phyloP scores from a whole-genome alignment of 2,113 vertebrate genomes.

The Gila orcuttii region DNA sequence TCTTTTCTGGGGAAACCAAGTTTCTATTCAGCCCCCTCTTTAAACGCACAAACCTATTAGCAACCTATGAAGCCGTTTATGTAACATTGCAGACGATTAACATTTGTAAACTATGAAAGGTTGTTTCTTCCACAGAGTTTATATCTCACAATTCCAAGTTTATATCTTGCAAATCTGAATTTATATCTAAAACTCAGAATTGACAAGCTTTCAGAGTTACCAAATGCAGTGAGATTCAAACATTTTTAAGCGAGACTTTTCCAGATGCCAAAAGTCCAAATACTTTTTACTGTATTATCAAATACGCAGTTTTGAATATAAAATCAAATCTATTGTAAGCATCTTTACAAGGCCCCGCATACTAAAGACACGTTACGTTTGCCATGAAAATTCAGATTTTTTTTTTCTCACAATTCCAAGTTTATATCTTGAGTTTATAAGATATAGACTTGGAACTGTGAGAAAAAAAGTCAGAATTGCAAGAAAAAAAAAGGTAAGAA shows the following conservation, averaged over 20 bases:
- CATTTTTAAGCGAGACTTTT: neutral
- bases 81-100: conserved; percentile 44
- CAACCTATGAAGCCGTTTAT: conserved; percentile 54
- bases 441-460: too few species aligned
- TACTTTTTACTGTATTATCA: neutral
- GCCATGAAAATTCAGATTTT: neutral
- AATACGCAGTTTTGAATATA: neutral
- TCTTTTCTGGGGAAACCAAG: conserved; percentile 52
- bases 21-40: conserved; percentile 25
- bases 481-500: too few species aligned
- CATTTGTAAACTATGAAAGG: neutral
- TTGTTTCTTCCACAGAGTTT: too few species aligned
- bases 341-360: neutral
- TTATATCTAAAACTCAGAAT: too few species aligned
- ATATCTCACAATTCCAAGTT: too few species aligned
- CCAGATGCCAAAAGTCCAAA: neutral
- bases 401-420: too few species aligned
- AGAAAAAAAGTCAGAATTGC: too few species aligned
- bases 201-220: too few species aligned
- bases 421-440: too few species aligned
- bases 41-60: conserved; percentile 42
- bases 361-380: neutral
- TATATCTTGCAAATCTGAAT: too few species aligned
- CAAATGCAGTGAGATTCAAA: neutral
- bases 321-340: neutral